Base-by-base conservation (phyloP, 2,113 vertebrate genomes). In the Urocynchramus pylzowi region DNA sequence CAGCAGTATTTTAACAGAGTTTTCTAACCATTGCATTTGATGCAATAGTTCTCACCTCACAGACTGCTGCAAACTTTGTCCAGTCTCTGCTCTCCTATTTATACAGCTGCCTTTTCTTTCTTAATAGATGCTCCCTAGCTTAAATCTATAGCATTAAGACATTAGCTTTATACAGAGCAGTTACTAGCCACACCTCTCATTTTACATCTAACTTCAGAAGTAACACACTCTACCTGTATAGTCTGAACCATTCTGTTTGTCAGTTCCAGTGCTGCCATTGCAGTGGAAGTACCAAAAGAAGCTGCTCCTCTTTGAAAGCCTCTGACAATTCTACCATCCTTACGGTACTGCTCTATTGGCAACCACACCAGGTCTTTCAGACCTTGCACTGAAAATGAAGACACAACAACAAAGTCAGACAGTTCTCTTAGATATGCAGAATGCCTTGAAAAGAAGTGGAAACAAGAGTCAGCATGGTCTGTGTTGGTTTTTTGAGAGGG, bases 351-450 rank as follows among this genome's bases (percentile, higher is more conserved):
- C 95, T 99, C 99, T 67, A 99, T 99, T 0, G 99, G 99, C 59
- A 99, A 96, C 99, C 99, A 99, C n/a, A 99, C 99, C 97, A 99
- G 96, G 96, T 99, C 99, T 86, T 98, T 98, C 80, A 99, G 98
- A 94, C 99, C 99, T 97, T 99, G 99, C 77, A 99, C 99, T 99
- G 96, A 94, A 98, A 97, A 53, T 13, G 22, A n/a, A 87, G 41
- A 83, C 16, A 60, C 14, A 60, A 97, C 10, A 92, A 30, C 20
- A 59, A 1, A 70, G 39, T 82, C 44, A 90, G 31, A 50, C 64
- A 96, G 24, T 13, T 73, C 65, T 71, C 52, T 26, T 28, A 30
- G 4, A 56, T 11, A 70, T 31, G 68, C 41, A 44, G 52, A 70
- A 69, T 20, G 26, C 41, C n/a, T 94, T 13, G 3, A 52, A 31